Percentiles rank a stretch among this genome's conserved stretches.
Evolutionary conservation across 2,113 vertebrate species (phyloP).

Genomic region (Acanthisitta chloris): DNA sequence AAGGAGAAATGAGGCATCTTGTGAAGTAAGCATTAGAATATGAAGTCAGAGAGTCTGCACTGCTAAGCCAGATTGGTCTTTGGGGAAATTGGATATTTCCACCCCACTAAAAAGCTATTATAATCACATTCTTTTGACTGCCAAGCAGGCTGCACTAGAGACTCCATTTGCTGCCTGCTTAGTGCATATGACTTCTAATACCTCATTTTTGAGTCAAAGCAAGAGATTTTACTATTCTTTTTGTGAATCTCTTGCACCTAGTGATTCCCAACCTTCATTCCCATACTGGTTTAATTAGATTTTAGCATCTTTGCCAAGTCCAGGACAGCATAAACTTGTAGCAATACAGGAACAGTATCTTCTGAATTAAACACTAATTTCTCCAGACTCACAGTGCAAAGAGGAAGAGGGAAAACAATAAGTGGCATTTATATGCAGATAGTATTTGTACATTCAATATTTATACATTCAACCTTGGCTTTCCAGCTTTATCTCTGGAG

Average conservation of each 20-base stretch:
- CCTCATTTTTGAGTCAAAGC: background rate
- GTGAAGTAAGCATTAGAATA: background rate
- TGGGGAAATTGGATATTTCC: background rate
- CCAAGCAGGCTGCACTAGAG: background rate
- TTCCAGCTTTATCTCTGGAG: background rate
- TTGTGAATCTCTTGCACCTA: background rate
- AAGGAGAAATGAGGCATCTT: slow-evolving; percentile 24
- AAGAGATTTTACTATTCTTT: background rate
- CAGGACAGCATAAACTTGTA: background rate
- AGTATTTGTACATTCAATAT: background rate
- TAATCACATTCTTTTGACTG: background rate
- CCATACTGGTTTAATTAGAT: background rate
- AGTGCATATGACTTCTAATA: background rate
- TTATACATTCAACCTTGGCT: background rate
- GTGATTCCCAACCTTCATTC: background rate
- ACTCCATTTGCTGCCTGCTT: background rate
- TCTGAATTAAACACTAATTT: background rate
- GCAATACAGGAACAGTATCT: background rate
- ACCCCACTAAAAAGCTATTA: slow-evolving; percentile 3
- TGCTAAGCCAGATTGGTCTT: background rate
- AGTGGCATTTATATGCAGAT: background rate
- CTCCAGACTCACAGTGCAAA: background rate
- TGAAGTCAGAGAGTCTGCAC: background rate
- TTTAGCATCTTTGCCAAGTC: background rate
- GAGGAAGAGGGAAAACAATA: background rate